Evolutionary conservation across 2,797 vertebrate genomes (phyloP), one percentile per base, ranked within the genome.

Genomic region (Liparis tanakae): DNA sequence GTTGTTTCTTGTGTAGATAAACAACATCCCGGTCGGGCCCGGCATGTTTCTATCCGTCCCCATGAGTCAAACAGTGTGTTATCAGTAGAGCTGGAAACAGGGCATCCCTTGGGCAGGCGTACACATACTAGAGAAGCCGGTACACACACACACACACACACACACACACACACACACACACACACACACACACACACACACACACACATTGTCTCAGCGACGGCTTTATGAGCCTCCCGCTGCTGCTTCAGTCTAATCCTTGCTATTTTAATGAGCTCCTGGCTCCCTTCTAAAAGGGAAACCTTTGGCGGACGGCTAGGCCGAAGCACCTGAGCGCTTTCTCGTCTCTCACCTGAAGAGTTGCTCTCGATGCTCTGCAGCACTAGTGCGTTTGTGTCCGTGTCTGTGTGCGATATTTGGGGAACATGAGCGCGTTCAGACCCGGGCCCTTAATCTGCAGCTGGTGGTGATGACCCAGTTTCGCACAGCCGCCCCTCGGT

Each of bases 391-490:
- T 58, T 5, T 37, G 57, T 46, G 1, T 3, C 3, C 13, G 25
- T 34, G 25, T 65, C 6, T 30, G 1, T 51, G 33, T 36, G 37
- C 2, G 20, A 62, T 67, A 17, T 56, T 8, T 12, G 8, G 20
- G 12, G 59, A 48, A 25, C 46, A 22, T 67, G 37, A 39, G 62
- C 36, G 46, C 65, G 54, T 76, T 68, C 37, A 84, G 74, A 89
- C 89, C 78, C 6, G 50, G 84, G 81, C 62, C 57, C 10, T 85
- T 93, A 91, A 92, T 93, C 90, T 90, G 78, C 62, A 58, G 68
- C 17, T 30, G 54, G 46, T 66, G 81, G 80, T 78, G 87, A 88
- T 94, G 91, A 92, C 92, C 91, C 91, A 93, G 70, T 91, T 93
- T 85, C 33, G 18, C 73, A 70, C 60, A 72, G 57, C n/a, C 25